phyloP scores from a whole-genome alignment of 2,797 vertebrate genomes.

The Manis crassicaudata region DNA sequence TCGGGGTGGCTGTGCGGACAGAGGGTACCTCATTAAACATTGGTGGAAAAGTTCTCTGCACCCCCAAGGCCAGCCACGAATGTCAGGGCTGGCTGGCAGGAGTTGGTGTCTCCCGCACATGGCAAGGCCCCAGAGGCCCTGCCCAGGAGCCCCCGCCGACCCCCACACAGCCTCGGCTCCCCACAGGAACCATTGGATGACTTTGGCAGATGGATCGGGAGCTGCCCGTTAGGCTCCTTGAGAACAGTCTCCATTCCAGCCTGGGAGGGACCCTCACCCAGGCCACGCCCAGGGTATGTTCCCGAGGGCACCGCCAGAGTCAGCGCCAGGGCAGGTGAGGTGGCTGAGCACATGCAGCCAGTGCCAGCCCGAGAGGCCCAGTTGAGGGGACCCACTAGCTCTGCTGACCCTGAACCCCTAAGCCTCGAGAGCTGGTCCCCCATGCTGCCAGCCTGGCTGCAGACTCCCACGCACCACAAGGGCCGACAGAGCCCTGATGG shows the following conservation, averaged over 20 bases:
- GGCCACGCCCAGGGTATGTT: not conserved
- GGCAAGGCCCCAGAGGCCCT: not conserved
- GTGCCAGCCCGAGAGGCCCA: not conserved
- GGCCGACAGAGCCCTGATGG: not conserved
- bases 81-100: too few species aligned
- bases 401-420: not conserved
- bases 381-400: not conserved
- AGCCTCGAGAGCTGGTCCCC: not conserved
- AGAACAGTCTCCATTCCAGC: not conserved
- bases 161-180: not conserved
- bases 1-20: not conserved
- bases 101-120: accelerated
- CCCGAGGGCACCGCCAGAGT: not conserved
- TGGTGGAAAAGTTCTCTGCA: not conserved
- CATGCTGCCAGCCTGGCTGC: too few species aligned
- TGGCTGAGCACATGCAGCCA: not conserved
- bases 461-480: too few species aligned
- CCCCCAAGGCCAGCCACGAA: accelerated
- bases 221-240: not conserved
- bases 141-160: not conserved
- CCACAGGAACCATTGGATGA: not conserved
- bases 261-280: not conserved
- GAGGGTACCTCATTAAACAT: too few species aligned
- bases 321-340: not conserved
- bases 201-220: not conserved